phyloP scores from a whole-genome alignment of 2,797 vertebrate genomes.

The Carcharodon carcharias region DNA sequence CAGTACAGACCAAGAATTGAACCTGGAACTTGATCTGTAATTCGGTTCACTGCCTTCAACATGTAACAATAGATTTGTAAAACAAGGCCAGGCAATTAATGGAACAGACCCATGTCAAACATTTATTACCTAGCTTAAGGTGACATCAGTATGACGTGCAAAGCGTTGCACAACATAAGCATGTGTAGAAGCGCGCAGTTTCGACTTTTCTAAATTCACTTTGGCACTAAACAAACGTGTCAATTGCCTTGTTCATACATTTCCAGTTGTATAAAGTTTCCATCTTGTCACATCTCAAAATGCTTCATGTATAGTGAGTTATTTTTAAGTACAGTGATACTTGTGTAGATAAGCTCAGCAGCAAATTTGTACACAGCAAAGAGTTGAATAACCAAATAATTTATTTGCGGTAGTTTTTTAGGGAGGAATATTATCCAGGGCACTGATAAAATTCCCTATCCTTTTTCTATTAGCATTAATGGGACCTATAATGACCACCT shows the following conservation, averaged over 20 bases:
- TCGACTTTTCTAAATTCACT: not conserved
- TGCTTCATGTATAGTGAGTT: not conserved
- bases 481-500: too few relatives aligned
- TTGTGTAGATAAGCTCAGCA: not conserved
- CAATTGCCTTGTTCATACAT: not conserved
- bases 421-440: not conserved
- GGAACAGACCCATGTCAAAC: not conserved
- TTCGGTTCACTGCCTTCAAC: not conserved
- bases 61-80: not conserved
- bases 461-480: not conserved
- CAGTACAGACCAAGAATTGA: not conserved
- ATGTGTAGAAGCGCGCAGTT: not conserved
- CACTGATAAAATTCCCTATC: not conserved
- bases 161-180: not conserved
- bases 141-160: not conserved
- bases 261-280: not conserved
- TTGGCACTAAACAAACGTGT: not conserved
- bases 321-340: not conserved
- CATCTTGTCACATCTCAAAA: not conserved
- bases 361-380: not conserved
- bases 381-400: not conserved
- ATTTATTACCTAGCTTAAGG: slow-evolving; percentile 1
- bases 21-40: slow-evolving; percentile 6
- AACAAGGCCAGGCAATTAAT: not conserved
- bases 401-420: not conserved